Conservation (phyloP, 2,888 invertebrate species). For the Mesoligia furuncula region DNA sequence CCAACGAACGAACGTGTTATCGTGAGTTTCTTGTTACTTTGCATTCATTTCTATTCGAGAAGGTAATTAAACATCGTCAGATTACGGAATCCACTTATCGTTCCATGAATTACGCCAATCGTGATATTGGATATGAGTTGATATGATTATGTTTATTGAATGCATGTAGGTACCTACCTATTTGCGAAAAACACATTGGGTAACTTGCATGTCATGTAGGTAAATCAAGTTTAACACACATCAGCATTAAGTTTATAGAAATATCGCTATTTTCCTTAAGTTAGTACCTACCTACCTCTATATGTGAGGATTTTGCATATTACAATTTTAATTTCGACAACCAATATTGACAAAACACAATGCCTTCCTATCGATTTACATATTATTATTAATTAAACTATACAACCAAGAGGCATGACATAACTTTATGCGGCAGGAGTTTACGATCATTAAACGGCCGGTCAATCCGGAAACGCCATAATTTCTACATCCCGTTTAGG, state of each 20-base stretch:
- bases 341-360: not conserved
- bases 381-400: not conserved
- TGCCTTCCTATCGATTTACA: not conserved
- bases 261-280: constrained; percentile 1
- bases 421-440: constrained; percentile 10
- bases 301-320: not conserved
- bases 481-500: constrained; percentile 68
- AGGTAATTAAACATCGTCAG: constrained; percentile 81
- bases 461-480: constrained; percentile 51
- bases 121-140: constrained; percentile 69
- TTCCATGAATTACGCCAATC: constrained; percentile 78
- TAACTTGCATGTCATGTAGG: not conserved
- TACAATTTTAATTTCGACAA: not conserved
- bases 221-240: constrained; percentile 11
- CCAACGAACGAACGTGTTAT: constrained; percentile 83
- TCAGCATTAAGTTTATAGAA: not conserved
- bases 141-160: constrained; percentile 41
- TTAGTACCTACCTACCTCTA: not conserved
- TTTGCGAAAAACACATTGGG: constrained; percentile 32
- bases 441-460: constrained; percentile 31
- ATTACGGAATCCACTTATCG: constrained; percentile 82
- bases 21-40: constrained; percentile 88
- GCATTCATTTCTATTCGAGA: constrained; percentile 83
- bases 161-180: constrained; percentile 20
- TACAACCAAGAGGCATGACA: not conserved